Evolutionary conservation across 2,888 invertebrate species (phyloP).

Genomic region (Parnassius mnemosyne): DNA sequence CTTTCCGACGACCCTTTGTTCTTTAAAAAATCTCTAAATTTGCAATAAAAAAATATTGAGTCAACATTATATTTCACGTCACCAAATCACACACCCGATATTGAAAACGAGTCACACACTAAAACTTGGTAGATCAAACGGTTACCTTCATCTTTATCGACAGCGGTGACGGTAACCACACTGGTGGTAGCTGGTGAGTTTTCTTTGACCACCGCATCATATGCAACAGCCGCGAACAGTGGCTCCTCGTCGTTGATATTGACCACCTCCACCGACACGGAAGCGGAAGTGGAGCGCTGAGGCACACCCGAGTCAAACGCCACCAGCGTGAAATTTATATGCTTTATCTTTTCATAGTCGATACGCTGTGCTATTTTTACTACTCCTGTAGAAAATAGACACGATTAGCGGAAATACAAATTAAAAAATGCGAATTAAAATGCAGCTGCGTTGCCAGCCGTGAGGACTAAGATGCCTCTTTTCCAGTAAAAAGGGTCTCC

Average conservation of each 20-base stretch:
- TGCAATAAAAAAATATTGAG: no score
- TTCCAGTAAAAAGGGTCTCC: no score
- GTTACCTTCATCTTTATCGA: constrained; percentile 87
- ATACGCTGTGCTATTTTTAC: constrained; percentile 88
- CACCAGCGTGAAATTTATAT: constrained; percentile 88
- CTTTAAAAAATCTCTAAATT: no score
- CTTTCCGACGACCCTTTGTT: no score
- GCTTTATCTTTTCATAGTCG: constrained; percentile 90
- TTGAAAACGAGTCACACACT: no score
- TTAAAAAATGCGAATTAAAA: no score
- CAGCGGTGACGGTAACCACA: constrained; percentile 86
- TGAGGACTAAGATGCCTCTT: no score
- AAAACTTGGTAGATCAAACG: background rate
- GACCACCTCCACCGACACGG: constrained; percentile 86
- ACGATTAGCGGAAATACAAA: no score
- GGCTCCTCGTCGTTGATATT: constrained; percentile 96
- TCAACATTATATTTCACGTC: no score
- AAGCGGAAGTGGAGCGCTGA: constrained; percentile 87
- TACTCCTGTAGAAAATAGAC: constrained; percentile 74
- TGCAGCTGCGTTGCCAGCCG: no score
- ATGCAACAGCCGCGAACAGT: constrained; percentile 83
- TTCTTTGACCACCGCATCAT: constrained; percentile 87
- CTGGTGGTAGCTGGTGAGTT: constrained; percentile 87
- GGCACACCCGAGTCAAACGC: constrained; percentile 95
- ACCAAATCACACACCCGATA: no score